A percentile compares a stretch with the other conserved stretches of the same genome.
Evolutionary conservation across 1,140 invertebrate genomes (phyloP).

Genomic region (Spodoptera frugiperda): DNA sequence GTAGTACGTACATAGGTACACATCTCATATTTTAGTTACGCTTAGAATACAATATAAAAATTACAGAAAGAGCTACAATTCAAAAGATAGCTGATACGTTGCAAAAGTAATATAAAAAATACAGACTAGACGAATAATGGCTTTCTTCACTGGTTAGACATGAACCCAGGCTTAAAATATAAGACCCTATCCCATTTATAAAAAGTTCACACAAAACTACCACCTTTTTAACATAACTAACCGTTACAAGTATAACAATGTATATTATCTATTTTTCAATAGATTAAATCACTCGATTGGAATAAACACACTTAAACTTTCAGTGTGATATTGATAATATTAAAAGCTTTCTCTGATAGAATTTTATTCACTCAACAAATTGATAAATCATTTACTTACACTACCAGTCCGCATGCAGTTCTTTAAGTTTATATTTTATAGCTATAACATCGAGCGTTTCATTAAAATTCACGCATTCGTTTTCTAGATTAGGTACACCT

Average conservation of each 20-base stretch:
- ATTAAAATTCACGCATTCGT: constrained; percentile 7
- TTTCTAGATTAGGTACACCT: constrained; percentile 8
- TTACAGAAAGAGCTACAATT: neutral
- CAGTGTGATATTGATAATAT: constrained; percentile 14
- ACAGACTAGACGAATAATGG: constrained; percentile 23
- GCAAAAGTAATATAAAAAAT: constrained; percentile 1
- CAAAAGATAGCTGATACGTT: neutral
- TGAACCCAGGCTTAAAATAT: constrained; percentile 1
- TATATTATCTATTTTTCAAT: constrained; percentile 16
- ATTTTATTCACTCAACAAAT: constrained; percentile 19
- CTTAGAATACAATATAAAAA: constrained; percentile 13
- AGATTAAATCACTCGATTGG: constrained; percentile 35
- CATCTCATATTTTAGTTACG: neutral
- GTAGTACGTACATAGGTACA: neutral
- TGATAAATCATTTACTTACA: constrained; percentile 23
- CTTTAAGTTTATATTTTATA: neutral
- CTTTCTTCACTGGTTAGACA: neutral
- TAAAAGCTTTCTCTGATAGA: constrained; percentile 15
- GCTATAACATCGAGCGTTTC: neutral
- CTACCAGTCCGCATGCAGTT: constrained; percentile 23
- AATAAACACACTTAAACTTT: constrained; percentile 35
- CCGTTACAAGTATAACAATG: constrained; percentile 16
- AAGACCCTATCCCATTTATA: constrained; percentile 6
- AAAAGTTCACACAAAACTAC: constrained; percentile 8
- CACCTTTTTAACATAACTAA: constrained; percentile 20